Percentiles rank a stretch among this genome's conserved stretches.
Conservation (phyloP, 2,797 vertebrate genomes). For the Cirrhinus mrigala region DNA sequence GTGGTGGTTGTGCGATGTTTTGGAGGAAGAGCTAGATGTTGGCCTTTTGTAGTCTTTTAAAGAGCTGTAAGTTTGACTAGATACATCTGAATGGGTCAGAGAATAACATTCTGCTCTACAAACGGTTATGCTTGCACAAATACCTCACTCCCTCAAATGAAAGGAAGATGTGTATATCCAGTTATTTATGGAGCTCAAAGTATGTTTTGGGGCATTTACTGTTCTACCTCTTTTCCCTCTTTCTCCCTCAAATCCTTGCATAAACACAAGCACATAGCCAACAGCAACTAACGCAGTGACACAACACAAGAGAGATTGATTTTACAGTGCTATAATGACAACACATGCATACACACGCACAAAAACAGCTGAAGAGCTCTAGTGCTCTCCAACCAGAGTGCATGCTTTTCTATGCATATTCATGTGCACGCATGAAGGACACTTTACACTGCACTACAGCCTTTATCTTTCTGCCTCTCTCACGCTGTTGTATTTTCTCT, state of each 20-base stretch:
- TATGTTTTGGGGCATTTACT: constrained; percentile 41
- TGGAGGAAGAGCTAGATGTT: neutral
- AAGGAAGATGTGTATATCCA: constrained; percentile 42
- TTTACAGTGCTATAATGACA: constrained; percentile 17
- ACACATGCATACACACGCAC: constrained; percentile 25
- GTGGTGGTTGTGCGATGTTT: neutral
- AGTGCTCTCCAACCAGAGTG: constrained; percentile 38
- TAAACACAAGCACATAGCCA: constrained; percentile 22
- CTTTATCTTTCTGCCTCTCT: constrained; percentile 30
- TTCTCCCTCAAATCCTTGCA: constrained; percentile 13
- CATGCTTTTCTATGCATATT: constrained; percentile 55
- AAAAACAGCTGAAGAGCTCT: constrained; percentile 37
- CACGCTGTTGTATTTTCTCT: neutral
- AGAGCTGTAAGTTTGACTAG: constrained; percentile 13
- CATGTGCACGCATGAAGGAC: constrained; percentile 52
- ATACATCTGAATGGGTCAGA: constrained; percentile 28
- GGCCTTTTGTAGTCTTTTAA: constrained; percentile 23
- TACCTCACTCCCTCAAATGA: constrained; percentile 5
- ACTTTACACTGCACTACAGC: constrained; percentile 43
- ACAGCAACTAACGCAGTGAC: constrained; percentile 8
- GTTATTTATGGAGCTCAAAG: constrained; percentile 44
- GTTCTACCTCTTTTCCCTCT: constrained; percentile 29
- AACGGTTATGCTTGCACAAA: neutral
- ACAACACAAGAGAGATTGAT: constrained; percentile 36
- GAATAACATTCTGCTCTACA: constrained; percentile 11